A percentile compares a stretch with the other conserved stretches of the same genome.
Evolutionary conservation across 2,888 invertebrate species (phyloP).

Genomic region (Xylota sylvarum): DNA sequence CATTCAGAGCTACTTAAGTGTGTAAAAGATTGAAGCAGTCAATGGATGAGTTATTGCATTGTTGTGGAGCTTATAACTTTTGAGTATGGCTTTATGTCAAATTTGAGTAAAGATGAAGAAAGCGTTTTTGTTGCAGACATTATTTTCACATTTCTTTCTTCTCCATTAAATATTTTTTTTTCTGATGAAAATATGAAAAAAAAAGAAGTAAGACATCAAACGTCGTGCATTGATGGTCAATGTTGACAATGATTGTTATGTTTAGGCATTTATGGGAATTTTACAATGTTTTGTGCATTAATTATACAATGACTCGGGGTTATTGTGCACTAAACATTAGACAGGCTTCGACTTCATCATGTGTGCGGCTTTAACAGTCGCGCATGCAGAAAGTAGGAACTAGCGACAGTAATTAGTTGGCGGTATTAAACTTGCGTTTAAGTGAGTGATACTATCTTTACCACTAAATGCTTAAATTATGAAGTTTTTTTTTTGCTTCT

Average conservation of each 20-base stretch:
- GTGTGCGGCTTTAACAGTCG: not conserved
- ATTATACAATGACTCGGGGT: conserved; percentile 18
- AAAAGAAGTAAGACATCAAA: not conserved
- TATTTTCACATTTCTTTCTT: conserved; percentile 14
- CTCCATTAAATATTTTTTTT: not conserved
- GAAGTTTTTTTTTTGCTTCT: not conserved
- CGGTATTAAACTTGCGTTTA: conserved; percentile 7
- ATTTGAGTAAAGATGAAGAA: conserved; percentile 6
- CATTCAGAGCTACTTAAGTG: conserved; percentile 32
- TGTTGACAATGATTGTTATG: conserved; percentile 24
- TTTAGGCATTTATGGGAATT: not conserved
- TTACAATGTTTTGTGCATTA: conserved; percentile 26
- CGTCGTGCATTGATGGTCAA: conserved; percentile 5
- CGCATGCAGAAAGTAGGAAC: conserved; percentile 38
- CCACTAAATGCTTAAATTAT: conserved; percentile 23
- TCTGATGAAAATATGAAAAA: not conserved
- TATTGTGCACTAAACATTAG: conserved; percentile 29
- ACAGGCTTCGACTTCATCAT: not conserved
- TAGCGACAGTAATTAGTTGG: conserved; percentile 11
- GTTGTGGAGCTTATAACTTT: conserved; percentile 16
- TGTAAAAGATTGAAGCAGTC: not conserved
- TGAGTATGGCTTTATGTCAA: not conserved
- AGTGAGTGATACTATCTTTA: conserved; percentile 4
- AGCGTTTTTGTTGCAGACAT: conserved; percentile 1
- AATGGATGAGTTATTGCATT: not conserved